Evolutionary conservation across 2,113 vertebrate species (phyloP).

Genomic region (Corythaixoides concolor): DNA sequence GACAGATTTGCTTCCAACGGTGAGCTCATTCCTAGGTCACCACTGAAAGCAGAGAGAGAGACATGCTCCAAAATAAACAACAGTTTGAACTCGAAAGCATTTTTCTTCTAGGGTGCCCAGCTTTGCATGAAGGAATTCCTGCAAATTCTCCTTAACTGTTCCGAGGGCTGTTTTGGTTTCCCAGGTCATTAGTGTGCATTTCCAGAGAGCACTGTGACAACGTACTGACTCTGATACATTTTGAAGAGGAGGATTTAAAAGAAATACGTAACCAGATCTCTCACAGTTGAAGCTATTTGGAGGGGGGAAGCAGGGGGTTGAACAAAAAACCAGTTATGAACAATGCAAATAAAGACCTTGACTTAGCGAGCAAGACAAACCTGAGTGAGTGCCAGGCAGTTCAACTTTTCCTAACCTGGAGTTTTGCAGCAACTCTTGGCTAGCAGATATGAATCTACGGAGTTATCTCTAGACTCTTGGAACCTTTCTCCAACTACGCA

Average conservation of each 20-base stretch:
- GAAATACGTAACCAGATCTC: not conserved
- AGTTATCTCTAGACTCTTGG: not conserved
- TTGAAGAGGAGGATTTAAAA: not conserved
- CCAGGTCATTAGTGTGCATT: not conserved
- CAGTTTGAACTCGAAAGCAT: constrained; percentile 64
- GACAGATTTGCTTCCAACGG: constrained; percentile 78
- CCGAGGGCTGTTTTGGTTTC: constrained; percentile 40
- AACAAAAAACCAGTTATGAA: constrained; percentile 11
- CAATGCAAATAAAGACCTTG: constrained; percentile 43
- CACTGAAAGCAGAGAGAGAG: constrained; percentile 70
- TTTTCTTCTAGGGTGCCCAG: constrained; percentile 74
- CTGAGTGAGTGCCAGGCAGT: constrained; percentile 6
- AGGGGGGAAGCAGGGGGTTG: not conserved
- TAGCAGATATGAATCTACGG: constrained; percentile 35
- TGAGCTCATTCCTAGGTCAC: constrained; percentile 83
- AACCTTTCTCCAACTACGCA: not conserved
- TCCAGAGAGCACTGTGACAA: not conserved
- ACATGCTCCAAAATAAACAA: constrained; percentile 76
- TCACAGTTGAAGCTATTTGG: not conserved
- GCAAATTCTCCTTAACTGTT: constrained; percentile 36
- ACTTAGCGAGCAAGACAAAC: constrained; percentile 5
- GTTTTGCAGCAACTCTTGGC: constrained; percentile 52
- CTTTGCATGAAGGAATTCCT: constrained; percentile 69
- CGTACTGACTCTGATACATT: not conserved
- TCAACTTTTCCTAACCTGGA: constrained; percentile 60